Percentiles rank a stretch among this genome's conserved stretches.
phyloP scores from a whole-genome alignment of 1,140 invertebrate genomes.

The Tetranychus cinnabarinus region DNA sequence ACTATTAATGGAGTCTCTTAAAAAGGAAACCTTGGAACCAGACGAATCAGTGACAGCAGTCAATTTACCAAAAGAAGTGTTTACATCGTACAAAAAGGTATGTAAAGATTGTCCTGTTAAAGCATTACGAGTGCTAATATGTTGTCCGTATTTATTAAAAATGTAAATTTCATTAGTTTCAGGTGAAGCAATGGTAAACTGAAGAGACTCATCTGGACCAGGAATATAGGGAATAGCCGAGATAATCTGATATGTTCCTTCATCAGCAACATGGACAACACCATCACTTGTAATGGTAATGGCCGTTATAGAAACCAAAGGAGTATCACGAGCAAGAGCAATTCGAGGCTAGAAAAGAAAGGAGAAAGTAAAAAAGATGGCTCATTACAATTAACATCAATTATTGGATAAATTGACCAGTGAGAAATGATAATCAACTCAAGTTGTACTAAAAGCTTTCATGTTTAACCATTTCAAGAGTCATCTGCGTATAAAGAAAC shows the following conservation, averaged over 20 bases:
- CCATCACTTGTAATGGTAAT: constrained; percentile 80
- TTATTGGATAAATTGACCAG: no score
- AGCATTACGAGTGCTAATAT: constrained; percentile 72
- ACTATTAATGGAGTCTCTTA: constrained; percentile 60
- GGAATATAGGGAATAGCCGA: constrained; percentile 74
- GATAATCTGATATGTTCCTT: constrained; percentile 54
- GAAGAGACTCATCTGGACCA: constrained; percentile 41
- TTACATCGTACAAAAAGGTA: constrained; percentile 80
- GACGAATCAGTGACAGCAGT: constrained; percentile 72
- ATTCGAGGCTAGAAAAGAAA: neutral
- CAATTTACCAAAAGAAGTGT: constrained; percentile 81
- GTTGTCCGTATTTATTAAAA: constrained; percentile 86
- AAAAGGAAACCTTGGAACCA: constrained; percentile 64
- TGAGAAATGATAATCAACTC: no score
- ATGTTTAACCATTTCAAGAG: no score
- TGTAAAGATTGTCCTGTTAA: constrained; percentile 73
- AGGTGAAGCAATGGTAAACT: constrained; percentile 82
- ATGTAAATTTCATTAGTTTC: constrained; percentile 86
- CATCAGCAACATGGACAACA: constrained; percentile 77
- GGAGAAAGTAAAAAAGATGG: neutral
- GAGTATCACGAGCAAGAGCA: constrained; percentile 20
- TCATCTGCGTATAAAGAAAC: no score
- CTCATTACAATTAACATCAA: neutral
- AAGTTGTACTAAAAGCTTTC: no score
- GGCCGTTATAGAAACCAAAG: constrained; percentile 80